Percentiles rank a stretch among this genome's conserved stretches.
Evolutionary conservation across 1,140 invertebrate species (phyloP).

Genomic region (Branchinecta lindahli): DNA sequence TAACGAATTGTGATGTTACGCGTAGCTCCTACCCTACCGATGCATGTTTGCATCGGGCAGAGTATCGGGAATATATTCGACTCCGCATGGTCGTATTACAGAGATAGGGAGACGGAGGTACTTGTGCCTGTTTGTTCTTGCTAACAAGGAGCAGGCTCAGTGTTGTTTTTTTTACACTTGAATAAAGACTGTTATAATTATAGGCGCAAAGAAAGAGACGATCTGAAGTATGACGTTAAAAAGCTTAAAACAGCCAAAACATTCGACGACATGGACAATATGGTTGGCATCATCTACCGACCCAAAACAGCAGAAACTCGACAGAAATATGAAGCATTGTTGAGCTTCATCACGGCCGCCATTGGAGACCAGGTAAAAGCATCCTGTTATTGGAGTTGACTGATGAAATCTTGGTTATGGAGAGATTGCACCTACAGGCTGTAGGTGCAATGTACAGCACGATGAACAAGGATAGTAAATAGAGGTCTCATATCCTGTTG

Average conservation of each 20-base stretch:
- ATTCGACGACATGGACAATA: constrained; percentile 66
- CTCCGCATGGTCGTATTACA: too few species aligned
- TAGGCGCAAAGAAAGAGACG: constrained; percentile 68
- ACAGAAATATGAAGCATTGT: constrained; percentile 87
- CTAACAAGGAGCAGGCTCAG: too few species aligned
- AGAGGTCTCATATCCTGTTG: too few species aligned
- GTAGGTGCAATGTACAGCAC: too few species aligned
- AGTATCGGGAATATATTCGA: too few species aligned
- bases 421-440: background rate
- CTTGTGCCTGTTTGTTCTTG: too few species aligned
- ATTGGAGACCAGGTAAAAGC: constrained; percentile 68
- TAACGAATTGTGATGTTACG: too few species aligned
- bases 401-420: constrained; percentile 6
- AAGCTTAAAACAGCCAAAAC: constrained; percentile 57
- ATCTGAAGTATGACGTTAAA: constrained; percentile 76
- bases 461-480: too few species aligned
- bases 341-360: constrained; percentile 94
- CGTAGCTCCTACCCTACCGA: too few species aligned
- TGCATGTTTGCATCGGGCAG: too few species aligned
- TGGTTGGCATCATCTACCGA: constrained; percentile 83
- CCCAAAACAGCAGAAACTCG: constrained; percentile 95
- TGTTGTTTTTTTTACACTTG: constrained; percentile 15
- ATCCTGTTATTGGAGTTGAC: background rate
- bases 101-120: too few species aligned
- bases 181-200: constrained; percentile 25